Evolutionary conservation across 2,797 vertebrate species (phyloP), one percentile per base, ranked within the genome.

Genomic region (Schizothorax lantsangensis): DNA sequence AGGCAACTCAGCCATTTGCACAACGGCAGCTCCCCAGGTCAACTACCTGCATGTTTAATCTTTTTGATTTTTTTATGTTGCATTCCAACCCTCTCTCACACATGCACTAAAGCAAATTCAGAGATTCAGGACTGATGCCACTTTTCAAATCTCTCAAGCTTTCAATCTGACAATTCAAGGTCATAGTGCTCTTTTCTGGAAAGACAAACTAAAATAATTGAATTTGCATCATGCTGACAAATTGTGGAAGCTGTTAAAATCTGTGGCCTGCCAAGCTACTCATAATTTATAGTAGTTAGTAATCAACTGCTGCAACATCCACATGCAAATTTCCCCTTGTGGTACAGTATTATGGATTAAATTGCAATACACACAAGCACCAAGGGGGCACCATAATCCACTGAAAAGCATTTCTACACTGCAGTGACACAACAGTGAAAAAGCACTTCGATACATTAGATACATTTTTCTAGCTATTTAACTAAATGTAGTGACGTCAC

Each of bases 1-100:
- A 94, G 92, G 92, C 92, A 89, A 81, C 87, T 89, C 79, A 80
- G 84, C 68, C 85, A 84, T 87, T 87, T 78, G 73, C 72, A 78
- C 69, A 82, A 40, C 4, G 14, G 62, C 14, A 26, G 38, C 77
- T 88, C 81, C 33, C 62, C 11, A 49, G 86, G 86, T 79, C 83
- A 86, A 88, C 52, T 81, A 26, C 84, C 69, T 83, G 66, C 47
- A 36, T 83, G 75, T 88, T 88, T 74, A 71, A 71, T 85, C 19
- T 80, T 52, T 84, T 87, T 64, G 15, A 54, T 79, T 59, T 79
- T 68, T 79, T 77, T 47, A 75, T 10, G 4, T 59, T 17, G 33
- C 5, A 33, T n/a, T n/a, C 23, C 7, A 57, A 43, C 36, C 7
- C 49, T 12, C 14, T 36, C 23, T 19, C 40, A 69, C 36, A 57